A percentile compares a stretch with the other conserved stretches of the same genome.
Conservation (phyloP, 2,797 vertebrate species). For the Urosaurus nigricauda region DNA sequence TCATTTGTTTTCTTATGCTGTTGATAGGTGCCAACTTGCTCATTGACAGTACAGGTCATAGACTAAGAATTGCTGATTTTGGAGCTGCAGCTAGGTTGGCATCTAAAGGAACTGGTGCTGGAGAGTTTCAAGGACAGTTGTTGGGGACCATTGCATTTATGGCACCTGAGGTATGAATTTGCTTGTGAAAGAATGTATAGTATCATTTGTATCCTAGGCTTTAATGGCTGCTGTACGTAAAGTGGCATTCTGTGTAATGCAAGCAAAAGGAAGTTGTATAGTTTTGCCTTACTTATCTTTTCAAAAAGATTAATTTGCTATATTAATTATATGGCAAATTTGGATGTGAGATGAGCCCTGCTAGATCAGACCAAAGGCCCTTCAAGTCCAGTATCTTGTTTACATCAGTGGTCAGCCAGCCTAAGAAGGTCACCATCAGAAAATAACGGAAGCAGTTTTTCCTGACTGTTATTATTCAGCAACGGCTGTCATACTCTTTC, state of each 20-base stretch:
- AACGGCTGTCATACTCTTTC: background rate
- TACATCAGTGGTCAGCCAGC: background rate
- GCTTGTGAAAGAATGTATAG: conserved; percentile 23
- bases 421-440: background rate
- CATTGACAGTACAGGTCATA: conserved; percentile 92
- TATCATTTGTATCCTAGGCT: background rate
- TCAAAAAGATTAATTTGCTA: background rate
- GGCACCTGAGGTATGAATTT: conserved; percentile 88
- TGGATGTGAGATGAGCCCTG: background rate
- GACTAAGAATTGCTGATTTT: conserved; percentile 90
- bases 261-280: background rate
- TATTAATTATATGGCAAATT: background rate
- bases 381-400: background rate
- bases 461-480: background rate
- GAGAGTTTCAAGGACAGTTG: conserved; percentile 92
- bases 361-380: background rate
- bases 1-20: conserved; percentile 50
- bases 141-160: conserved; percentile 93
- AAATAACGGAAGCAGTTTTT: background rate
- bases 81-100: conserved; percentile 91
- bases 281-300: background rate
- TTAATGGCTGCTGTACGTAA: background rate
- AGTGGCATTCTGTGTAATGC: background rate
- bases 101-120: conserved; percentile 91
- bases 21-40: conserved; percentile 91